Percentiles rank a stretch among this genome's conserved stretches.
These are phyloP conservation scores for Drosophila prostipennis DNA, from an alignment of 2,888 invertebrate species.

Conservation along the genomic window DNA sequence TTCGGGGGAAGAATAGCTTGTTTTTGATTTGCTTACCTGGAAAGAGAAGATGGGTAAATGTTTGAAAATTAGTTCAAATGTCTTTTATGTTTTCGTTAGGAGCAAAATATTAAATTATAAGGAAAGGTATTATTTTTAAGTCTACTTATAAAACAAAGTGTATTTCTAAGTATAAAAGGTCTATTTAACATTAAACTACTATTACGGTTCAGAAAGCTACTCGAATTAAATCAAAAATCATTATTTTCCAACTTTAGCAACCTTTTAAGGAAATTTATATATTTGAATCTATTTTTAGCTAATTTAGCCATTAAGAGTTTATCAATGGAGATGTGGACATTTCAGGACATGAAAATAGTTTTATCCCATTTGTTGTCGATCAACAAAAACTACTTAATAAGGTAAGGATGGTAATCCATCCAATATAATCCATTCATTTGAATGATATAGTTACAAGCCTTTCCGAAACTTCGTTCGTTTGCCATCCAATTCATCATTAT, in stretches of 20 bases:
- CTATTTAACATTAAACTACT: no score
- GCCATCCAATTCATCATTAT: conserved; percentile 73
- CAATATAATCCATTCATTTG: not conserved
- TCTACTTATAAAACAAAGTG: no score
- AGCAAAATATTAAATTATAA: not conserved
- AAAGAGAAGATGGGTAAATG: conserved; percentile 36
- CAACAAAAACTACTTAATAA: not conserved
- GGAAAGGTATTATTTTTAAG: not conserved
- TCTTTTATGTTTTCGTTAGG: not conserved
- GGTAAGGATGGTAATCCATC: not conserved
- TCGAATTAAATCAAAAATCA: no score
- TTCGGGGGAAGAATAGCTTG: not conserved
- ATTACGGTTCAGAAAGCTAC: no score
- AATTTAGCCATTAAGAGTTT: no score
- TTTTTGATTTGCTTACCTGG: conserved; percentile 60
- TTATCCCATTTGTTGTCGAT: no score
- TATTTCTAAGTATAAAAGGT: no score
- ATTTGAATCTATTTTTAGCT: no score
- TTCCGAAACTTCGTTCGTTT: not conserved
- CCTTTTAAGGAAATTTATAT: no score
- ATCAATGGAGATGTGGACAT: no score
- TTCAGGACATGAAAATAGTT: no score
- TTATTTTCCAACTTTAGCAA: no score
- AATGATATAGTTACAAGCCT: not conserved
- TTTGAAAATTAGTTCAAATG: not conserved